Evolutionary conservation across 2,888 invertebrate species (phyloP), one percentile per base, ranked within the genome.

Genomic region (Oxyscelio sp.): DNA sequence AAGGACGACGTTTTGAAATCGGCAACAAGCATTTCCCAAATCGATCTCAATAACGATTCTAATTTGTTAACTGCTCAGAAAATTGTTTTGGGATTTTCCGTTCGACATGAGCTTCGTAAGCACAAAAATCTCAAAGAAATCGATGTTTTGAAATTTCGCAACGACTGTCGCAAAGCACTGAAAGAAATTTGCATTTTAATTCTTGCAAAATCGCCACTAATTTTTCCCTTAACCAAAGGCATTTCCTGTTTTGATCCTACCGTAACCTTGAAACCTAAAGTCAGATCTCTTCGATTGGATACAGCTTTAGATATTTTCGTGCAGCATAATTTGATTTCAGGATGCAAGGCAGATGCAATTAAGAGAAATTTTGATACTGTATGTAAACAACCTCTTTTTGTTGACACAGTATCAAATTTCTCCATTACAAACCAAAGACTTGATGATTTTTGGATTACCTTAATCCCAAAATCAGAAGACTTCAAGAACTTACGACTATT

Each of bases 371-470:
- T 17, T 22, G 45, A 19, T 4, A 27, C 6, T 27, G 40, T 63
- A 21, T 82, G 31, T 40, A 27, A 45, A 27, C n/a, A 5, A 8
- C 27, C 74, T 9, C 9, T 68, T 11, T 70, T 75, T 9, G 3
- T 11, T 27, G 48, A 58, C 0, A 34, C 63, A 34, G 4, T 43
- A 8, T 43, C 17, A 27, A 70, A 56, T 56, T 68, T 50, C 27
- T 40, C 34, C 8, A 40, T n/a, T 1, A 15, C 22, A 17, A 38
- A 58, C 8, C n/a, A 38, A 1, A 65, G 80, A 43, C 58, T 59
- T 11, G 74, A 63, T 34, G 66, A 74, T 15, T 68, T 81, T 17
- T 81, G 74, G 68, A 21, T 74, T 4, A 48, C 66, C 0, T 17
- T 80, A 15, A 40, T 74, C 17, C 65, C 65, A 45, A 38, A n/a